Evolutionary conservation across 2,113 vertebrate species (phyloP), one percentile per base, ranked within the genome.

Genomic region (Boulengeromyrus knoepffleri): DNA sequence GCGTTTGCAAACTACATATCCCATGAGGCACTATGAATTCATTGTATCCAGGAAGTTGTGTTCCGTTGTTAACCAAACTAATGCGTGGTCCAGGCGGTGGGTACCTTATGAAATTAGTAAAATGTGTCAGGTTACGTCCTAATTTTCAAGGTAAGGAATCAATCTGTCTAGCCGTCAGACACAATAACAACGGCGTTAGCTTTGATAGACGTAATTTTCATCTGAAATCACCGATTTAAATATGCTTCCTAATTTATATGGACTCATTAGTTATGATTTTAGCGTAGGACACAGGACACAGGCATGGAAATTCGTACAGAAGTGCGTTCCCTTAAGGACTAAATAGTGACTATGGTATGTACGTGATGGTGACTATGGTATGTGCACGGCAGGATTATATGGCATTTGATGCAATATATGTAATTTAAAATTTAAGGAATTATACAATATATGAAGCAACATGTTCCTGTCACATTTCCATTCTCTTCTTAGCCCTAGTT

Each of bases 41-140:
- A 8, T 66, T 27, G 96, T 96, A 93, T 95, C 96, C 95, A 96
- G 96, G 96, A 96, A 96, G 94, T 93, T 13, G 21, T 0, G 5
- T 84, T 8, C 88, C 92, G 96, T 96, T 94, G 95, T 90, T 92
- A 96, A 92, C 93, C 92, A 96, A 96, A 96, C 96, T 92, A 92
- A 50, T 90, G 88, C 52, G n/a, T 47, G 74, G 56, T 50, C 46
- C 19, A 2, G 88, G 88, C 85, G 52, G 56, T 86, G 88, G n/a
- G 42, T 24, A 89, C 77, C 74, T 77, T 42, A 42, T 49, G 3
- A 88, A 89, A 80, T 85, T 8, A 87, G 80, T 36, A 21, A 84
- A 83, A 83, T 88, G 77, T 39, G 84, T 49, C 24, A 31, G 24
- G 52, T 66, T 46, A 85, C n/a, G 36, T 62, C 85, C 58, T 58